A percentile compares a stretch with the other conserved stretches of the same genome.
Evolutionary conservation across 2,113 vertebrate species (phyloP).

Genomic region (Odocoileus hemionus): DNA sequence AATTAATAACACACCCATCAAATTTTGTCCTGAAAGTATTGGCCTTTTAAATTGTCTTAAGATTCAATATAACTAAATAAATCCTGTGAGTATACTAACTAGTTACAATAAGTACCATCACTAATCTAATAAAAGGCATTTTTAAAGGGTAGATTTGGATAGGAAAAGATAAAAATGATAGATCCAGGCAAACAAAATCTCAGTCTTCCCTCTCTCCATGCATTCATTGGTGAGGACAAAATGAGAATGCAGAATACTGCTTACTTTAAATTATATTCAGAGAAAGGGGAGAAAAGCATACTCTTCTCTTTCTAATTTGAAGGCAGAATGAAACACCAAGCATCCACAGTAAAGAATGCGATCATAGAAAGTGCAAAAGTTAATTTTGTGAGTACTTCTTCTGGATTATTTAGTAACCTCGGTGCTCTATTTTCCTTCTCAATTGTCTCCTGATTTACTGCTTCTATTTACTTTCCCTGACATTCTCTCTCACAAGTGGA

Average conservation of each 20-base stretch:
- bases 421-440: conserved; percentile 47
- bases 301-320: conserved; percentile 28
- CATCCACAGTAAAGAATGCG: neutral
- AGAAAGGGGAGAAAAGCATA: neutral
- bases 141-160: neutral
- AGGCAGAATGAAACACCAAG: neutral
- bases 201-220: neutral
- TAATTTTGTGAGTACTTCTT: conserved; percentile 54
- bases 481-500: conserved; percentile 52
- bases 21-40: conserved; percentile 38
- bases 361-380: conserved; percentile 15
- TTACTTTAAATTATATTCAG: conserved; percentile 38
- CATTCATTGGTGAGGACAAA: conserved; percentile 32
- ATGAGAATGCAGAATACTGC: conserved; percentile 40
- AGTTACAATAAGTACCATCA: conserved; percentile 16
- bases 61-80: conserved; percentile 14
- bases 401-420: conserved; percentile 33
- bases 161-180: neutral
- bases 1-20: conserved; percentile 5
- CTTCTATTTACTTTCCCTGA: conserved; percentile 69
- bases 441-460: conserved; percentile 65
- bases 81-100: neutral
- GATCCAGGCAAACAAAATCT: neutral
- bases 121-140: conserved; percentile 43
- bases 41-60: conserved; percentile 19